Percentiles rank a stretch among this genome's conserved stretches.
These are phyloP conservation scores for Sturnira hondurensis DNA, from an alignment of 2,113 vertebrate species.

Conservation along the genomic window DNA sequence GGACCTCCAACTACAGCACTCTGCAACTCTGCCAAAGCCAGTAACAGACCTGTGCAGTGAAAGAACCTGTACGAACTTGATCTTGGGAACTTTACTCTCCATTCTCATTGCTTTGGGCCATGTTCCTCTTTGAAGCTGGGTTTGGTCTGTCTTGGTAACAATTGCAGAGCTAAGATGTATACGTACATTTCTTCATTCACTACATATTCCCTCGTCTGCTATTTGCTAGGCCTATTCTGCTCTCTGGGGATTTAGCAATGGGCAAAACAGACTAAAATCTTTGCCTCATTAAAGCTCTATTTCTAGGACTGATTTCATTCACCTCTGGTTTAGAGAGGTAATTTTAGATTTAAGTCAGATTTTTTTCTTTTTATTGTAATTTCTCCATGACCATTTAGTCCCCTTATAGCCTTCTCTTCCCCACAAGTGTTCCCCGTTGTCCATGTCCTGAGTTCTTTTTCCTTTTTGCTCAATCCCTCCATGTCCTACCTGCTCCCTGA, in stretches of 20 bases:
- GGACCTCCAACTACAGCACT: background rate
- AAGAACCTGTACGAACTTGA: background rate
- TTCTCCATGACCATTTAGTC: no score
- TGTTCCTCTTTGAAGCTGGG: background rate
- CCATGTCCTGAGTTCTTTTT: no score
- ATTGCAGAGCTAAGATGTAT: background rate
- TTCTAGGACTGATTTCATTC: background rate
- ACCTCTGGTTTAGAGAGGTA: background rate
- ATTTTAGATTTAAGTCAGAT: background rate
- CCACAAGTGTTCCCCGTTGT: no score
- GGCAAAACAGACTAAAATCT: background rate
- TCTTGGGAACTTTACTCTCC: background rate
- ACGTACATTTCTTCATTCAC: background rate
- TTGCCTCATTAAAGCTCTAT: background rate
- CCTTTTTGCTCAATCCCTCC: no score
- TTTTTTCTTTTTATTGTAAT: background rate
- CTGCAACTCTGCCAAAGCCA: background rate
- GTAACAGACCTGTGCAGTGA: background rate
- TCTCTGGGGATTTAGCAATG: background rate
- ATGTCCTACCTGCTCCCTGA: no score
- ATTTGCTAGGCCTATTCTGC: background rate
- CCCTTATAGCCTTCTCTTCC: no score
- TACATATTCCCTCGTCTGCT: background rate
- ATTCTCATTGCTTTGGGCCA: background rate
- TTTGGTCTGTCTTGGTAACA: background rate